Conservation (phyloP, 2,797 vertebrate genomes). For the Coreius guichenoti region DNA sequence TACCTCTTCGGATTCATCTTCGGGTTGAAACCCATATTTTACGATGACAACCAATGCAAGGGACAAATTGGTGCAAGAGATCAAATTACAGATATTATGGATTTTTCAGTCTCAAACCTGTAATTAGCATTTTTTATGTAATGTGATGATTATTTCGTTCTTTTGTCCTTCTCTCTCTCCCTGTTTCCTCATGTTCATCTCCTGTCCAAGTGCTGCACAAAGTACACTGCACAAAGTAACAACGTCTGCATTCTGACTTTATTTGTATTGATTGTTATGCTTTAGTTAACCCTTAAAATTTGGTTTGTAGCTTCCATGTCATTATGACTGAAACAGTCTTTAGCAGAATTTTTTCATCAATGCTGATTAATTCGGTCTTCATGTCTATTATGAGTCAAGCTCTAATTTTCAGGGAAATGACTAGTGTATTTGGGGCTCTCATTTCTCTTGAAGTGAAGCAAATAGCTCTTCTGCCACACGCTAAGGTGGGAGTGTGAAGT, state of each 20-base stretch:
- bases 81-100: slow-evolving; percentile 36
- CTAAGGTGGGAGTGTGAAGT: not conserved
- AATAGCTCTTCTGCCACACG: not conserved
- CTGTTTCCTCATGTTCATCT: slow-evolving; percentile 2
- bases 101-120: slow-evolving; percentile 17
- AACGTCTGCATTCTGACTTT: not conserved
- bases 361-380: not conserved
- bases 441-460: not conserved
- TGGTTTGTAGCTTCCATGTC: not conserved
- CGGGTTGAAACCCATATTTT: slow-evolving; percentile 13
- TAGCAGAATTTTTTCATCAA: not conserved
- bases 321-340: slow-evolving; percentile 3
- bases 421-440: not conserved
- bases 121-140: slow-evolving; percentile 26
- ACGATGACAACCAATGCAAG: not conserved
- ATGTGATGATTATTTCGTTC: not conserved
- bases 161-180: not conserved
- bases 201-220: not conserved
- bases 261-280: slow-evolving; percentile 16
- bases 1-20: not conserved
- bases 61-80: slow-evolving; percentile 2
- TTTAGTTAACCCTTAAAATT: not conserved
- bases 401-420: not conserved
- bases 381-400: not conserved
- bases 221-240: not conserved